phyloP scores from a whole-genome alignment of 1,140 invertebrate genomes.

The Rhysida immarginata region DNA sequence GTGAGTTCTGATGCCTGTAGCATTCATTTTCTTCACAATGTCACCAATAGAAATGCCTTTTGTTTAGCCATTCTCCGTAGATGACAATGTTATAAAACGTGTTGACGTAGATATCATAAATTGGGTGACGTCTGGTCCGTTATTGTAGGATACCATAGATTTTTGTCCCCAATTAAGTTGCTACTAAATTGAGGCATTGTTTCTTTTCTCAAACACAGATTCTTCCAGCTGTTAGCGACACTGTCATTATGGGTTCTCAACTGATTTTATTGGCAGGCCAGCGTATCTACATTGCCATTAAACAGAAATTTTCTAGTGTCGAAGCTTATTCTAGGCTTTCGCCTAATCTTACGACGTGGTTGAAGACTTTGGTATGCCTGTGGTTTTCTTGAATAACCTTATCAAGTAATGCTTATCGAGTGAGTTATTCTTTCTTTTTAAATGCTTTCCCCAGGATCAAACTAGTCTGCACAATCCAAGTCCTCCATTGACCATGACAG shows the following conservation, averaged over 20 bases:
- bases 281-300: constrained; percentile 30
- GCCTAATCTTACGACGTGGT: constrained; percentile 15
- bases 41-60: too few relatives aligned
- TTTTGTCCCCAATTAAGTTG: too few relatives aligned
- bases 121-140: too few relatives aligned
- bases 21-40: too few relatives aligned
- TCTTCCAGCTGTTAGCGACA: constrained; percentile 44
- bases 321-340: constrained; percentile 12
- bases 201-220: too few relatives aligned
- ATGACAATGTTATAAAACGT: too few relatives aligned
- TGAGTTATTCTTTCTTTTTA: not conserved
- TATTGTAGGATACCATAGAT: too few relatives aligned
- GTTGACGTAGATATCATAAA: too few relatives aligned
- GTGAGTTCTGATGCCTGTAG: too few relatives aligned
- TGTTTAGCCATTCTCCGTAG: too few relatives aligned
- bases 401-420: not conserved
- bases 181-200: too few relatives aligned
- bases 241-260: constrained; percentile 42
- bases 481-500: constrained; percentile 18
- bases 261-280: constrained; percentile 54
- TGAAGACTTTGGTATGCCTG: constrained; percentile 13
- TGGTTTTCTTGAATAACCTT: not conserved
- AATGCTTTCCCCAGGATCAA: constrained; percentile 19
- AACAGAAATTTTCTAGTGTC: not conserved
- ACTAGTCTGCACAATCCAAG: constrained; percentile 18